Conservation (phyloP, 1,140 invertebrate species). For the Caenorhabditis inopinata region DNA sequence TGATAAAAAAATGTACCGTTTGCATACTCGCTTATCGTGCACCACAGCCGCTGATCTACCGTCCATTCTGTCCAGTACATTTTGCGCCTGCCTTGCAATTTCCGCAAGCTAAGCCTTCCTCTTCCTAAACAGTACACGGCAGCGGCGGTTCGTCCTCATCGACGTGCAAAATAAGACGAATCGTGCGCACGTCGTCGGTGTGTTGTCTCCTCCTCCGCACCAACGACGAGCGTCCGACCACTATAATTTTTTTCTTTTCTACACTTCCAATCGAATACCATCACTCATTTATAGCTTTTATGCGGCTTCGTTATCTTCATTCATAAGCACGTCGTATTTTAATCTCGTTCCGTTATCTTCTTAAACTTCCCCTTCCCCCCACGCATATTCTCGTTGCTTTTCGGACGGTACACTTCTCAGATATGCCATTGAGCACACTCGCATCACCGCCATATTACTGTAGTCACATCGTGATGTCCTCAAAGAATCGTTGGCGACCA, state of each 20-base stretch:
- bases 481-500: neutral
- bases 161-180: slow-evolving; percentile 18
- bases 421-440: slow-evolving; percentile 17
- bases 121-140: neutral
- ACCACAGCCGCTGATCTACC: neutral
- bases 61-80: neutral
- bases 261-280: neutral
- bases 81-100: no score
- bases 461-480: neutral
- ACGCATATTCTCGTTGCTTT: neutral
- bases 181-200: slow-evolving; percentile 15
- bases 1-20: no score
- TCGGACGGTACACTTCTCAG: neutral
- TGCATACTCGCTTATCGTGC: no score
- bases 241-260: neutral
- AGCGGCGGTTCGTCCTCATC: slow-evolving; percentile 7
- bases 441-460: neutral
- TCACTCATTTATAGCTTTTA: neutral
- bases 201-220: neutral
- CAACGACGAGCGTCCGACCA: neutral
- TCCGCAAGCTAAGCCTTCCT: neutral
- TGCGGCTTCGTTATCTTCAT: no score
- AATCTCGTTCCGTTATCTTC: neutral
- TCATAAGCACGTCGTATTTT: no score
- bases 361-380: neutral